Base-by-base conservation (phyloP, 2,888 invertebrate species). In the Minunthozetes semirufus region DNA sequence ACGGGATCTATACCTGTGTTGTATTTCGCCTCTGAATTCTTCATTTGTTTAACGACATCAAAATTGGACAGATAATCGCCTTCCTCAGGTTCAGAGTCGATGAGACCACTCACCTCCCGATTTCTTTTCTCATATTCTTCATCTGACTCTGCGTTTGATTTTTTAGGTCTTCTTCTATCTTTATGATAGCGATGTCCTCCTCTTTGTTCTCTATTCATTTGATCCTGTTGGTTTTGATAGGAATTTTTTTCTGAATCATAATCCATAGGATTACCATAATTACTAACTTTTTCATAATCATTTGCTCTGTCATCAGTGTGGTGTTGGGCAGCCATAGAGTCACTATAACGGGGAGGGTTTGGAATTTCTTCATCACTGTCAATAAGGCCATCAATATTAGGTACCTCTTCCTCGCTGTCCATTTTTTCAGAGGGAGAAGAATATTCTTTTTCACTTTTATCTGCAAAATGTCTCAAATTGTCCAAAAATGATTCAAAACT, bases 41-140 rank as follows among this genome's bases (percentile, higher is more conserved):
- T 68, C 46, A 68, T 9, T 22, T 68, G 68, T 22, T 46, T 68
- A 17, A 68, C 68, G 17, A 68, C 68, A 68, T 68, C 68, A 19
- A 13, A 68, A 22, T 68, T 68, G 22, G 68, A 68, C 42, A 68
- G 46, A 17, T 68, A 68, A 6, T 68, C 68, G 22, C 19, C 19
- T 22, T 68, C 68, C 1, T 68, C 68, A 0, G 38, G 42, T 13
- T 68, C 68, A 4, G 68, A 9, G 42, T 42, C 38, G 1, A 42
- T 19, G 17, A 68, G n/a, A 29, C 63, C 38, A 15, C n/a, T 38
- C 33, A 63, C 63, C 33, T 63, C 63, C 3, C 27, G 63, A 15
- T 38, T 19, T 29, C 63, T 5, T 8, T n/a, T 33, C 11, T 63
- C 63, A 27, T n/a, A 63, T n/a, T 15, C 15, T 19, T 63, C n/a